Base-by-base conservation (phyloP, 2,888 invertebrate species). In the Nasonovia ribisnigri region DNA sequence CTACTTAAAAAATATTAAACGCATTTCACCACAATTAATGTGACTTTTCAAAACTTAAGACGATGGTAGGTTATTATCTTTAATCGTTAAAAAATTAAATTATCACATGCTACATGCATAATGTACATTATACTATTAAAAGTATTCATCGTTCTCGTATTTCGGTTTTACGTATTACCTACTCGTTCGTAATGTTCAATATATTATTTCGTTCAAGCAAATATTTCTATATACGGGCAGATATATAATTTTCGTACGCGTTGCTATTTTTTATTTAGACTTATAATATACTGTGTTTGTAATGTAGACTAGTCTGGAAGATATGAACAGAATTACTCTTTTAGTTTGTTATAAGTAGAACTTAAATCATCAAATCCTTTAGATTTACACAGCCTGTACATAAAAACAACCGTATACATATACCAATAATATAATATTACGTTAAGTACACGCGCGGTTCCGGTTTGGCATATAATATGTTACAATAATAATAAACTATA, bases 381-480 rank as follows among this genome's bases (percentile, higher is more conserved):
- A 16, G 36, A 16, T 36, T 36, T 36, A 36, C n/a, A n/a, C n/a
- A 67, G 1, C 16, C 4, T n/a, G n/a, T 16, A 1, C 67, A 16
- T 67, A 67, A 36, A 67, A 67, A 67, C 16, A 13, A 5, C 5
- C 26, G n/a, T 29, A 24, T 84, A 20, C 29, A 10, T 11, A 87
- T 29, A 87, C 51, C 88, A 51, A 46, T 88, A 87, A 51, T 36
- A 36, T 36, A n/a, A n/a, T n/a, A n/a, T n/a, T n/a, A 36, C 51
- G 88, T n/a, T 88, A 88, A 88, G n/a, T 88, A 88, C 36, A 36
- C 48, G 10, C 51, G 11, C 54, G 11, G 88, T 88, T 88, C 88
- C 88, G 88, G 88, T 88, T 88, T 36, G 51, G 51, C 36, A 54
- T 51, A 36, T 88, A 26, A 43, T 48, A 48, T 46, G 29, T 86